A percentile compares a stretch with the other conserved stretches of the same genome.
phyloP scores from a whole-genome alignment of 2,113 vertebrate species.

The Hydrolagus affinis region DNA sequence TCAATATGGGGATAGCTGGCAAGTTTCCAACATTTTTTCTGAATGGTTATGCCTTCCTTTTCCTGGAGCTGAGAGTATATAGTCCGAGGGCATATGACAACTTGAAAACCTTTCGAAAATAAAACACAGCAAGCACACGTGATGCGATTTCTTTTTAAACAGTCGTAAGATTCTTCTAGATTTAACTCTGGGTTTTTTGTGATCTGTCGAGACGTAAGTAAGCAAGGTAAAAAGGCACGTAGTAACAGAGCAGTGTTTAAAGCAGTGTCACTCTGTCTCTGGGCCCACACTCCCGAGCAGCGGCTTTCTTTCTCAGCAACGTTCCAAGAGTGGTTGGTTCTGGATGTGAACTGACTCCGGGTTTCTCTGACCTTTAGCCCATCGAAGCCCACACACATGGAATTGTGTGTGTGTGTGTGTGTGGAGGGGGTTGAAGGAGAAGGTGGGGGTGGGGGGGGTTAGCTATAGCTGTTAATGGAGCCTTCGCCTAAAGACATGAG shows the following conservation, averaged over 20 bases:
- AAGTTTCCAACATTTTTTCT: neutral
- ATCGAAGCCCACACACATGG: neutral
- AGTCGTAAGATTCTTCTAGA: neutral
- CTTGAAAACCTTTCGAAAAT: neutral
- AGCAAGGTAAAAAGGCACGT: neutral
- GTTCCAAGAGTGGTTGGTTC: too few species aligned
- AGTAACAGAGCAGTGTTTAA: neutral
- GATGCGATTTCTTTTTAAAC: neutral
- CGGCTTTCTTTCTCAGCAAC: too few species aligned
- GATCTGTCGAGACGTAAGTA: neutral
- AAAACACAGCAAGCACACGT: neutral
- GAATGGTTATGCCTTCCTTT: neutral
- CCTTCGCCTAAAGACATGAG: neutral
- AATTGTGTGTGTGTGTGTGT: neutral
- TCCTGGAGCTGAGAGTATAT: neutral
- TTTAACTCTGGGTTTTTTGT: neutral
- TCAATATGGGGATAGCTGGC: neutral
- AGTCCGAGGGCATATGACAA: too few species aligned
- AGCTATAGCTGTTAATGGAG: neutral
- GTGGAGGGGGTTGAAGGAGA: neutral
- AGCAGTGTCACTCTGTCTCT: neutral
- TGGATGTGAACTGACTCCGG: too few species aligned
- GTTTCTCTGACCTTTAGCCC: too few species aligned
- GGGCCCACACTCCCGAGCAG: neutral
- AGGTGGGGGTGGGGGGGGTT: neutral